Percentiles rank a stretch among this genome's conserved stretches.
Conservation (phyloP, 2,113 vertebrate species). For the Eublepharis macularius region DNA sequence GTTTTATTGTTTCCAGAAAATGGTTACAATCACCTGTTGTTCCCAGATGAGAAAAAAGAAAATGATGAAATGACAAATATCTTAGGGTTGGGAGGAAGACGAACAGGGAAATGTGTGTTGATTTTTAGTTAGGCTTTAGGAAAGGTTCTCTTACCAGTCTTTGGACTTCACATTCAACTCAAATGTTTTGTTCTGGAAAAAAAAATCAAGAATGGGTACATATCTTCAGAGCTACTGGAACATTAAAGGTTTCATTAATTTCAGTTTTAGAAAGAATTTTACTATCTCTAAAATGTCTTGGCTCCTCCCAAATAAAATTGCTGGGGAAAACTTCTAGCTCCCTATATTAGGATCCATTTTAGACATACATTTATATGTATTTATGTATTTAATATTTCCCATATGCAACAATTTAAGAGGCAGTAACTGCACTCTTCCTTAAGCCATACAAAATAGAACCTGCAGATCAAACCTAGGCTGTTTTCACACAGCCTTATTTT, state of each 20-base stretch:
- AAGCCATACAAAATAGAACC: background rate
- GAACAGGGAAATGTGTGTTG: background rate
- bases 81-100: background rate
- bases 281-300: background rate
- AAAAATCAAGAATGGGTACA: slow-evolving; percentile 44
- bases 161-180: slow-evolving; percentile 76
- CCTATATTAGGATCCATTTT: too few relatives aligned
- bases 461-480: background rate
- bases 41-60: background rate
- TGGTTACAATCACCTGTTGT: background rate
- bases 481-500: too few relatives aligned
- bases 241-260: accelerated
- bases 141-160: slow-evolving; percentile 74
- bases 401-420: background rate
- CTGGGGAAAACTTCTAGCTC: too few relatives aligned
- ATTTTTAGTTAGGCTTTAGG: slow-evolving; percentile 5
- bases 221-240: slow-evolving; percentile 37
- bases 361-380: background rate
- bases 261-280: background rate
- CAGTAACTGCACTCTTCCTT: background rate
- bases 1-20: background rate
- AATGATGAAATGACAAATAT: background rate
- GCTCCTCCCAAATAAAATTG: background rate
- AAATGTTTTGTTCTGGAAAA: slow-evolving; percentile 71
- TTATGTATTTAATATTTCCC: background rate